Conservation (phyloP, 1,140 invertebrate genomes). For the Drosophila teissieri region DNA sequence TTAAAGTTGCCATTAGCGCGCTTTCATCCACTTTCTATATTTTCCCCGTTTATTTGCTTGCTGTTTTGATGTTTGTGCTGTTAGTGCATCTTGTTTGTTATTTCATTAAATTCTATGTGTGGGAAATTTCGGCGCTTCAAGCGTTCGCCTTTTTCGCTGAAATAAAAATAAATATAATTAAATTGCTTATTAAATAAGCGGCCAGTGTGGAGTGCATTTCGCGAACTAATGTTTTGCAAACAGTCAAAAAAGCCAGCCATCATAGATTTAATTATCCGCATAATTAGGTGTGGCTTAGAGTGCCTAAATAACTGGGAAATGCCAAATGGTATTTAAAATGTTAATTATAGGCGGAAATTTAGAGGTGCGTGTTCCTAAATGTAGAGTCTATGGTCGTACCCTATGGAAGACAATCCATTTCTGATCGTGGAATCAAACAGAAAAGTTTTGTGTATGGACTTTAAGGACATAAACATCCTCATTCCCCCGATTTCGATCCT, state of each 20-base stretch:
- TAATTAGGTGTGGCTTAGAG: constrained; percentile 14
- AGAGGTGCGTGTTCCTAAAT: not conserved
- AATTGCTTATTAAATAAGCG: constrained; percentile 67
- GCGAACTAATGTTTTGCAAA: constrained; percentile 55
- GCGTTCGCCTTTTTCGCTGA: constrained; percentile 26
- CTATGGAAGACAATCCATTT: too few species aligned
- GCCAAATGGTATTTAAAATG: not conserved
- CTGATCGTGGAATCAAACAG: too few species aligned
- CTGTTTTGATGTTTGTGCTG: constrained; percentile 56
- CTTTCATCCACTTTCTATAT: constrained; percentile 7
- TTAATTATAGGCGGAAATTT: not conserved
- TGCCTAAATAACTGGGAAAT: not conserved
- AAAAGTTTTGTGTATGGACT: not conserved
- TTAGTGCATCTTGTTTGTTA: constrained; percentile 68
- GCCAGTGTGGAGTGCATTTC: constrained; percentile 35
- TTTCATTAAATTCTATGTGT: constrained; percentile 81
- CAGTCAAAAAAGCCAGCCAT: constrained; percentile 3
- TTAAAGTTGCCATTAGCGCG: constrained; percentile 78
- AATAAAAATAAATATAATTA: constrained; percentile 72
- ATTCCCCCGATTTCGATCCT: constrained; percentile 2
- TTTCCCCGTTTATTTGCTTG: constrained; percentile 40
- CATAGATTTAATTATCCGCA: constrained; percentile 35
- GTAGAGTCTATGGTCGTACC: too few species aligned
- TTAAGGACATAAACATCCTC: constrained; percentile 20
- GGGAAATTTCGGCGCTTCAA: constrained; percentile 36